Conservation (phyloP, 2,113 vertebrate species). For the Notarius quadriscutis region DNA sequence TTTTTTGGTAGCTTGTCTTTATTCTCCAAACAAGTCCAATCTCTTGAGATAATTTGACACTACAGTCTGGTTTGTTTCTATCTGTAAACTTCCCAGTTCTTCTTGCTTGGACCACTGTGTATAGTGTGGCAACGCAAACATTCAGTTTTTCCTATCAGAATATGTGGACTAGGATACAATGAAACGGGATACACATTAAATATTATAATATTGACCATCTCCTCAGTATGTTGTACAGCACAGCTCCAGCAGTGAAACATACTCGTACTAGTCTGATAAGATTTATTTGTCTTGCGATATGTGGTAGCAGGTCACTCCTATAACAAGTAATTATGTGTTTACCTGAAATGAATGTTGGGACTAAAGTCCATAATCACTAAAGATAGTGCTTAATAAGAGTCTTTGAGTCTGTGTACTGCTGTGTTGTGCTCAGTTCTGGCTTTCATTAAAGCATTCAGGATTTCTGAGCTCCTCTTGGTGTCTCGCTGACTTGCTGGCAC, state of each 20-base stretch:
- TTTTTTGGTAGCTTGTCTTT: constrained; percentile 15
- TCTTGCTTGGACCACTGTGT: background rate
- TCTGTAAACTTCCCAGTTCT: background rate
- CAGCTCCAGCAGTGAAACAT: background rate
- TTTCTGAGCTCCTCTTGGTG: constrained; percentile 78
- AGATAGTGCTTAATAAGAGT: background rate
- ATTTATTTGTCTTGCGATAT: background rate
- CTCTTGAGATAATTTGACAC: background rate
- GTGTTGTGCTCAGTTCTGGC: constrained; percentile 86
- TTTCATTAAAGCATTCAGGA: constrained; percentile 83
- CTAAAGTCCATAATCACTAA: background rate
- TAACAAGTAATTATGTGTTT: background rate
- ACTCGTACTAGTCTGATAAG: background rate
- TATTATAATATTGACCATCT: background rate
- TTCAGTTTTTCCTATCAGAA: background rate
- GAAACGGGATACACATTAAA: background rate
- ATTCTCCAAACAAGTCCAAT: constrained; percentile 41
- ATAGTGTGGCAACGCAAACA: background rate
- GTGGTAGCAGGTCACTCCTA: background rate
- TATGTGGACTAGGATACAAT: background rate
- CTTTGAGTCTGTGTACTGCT: constrained; percentile 69
- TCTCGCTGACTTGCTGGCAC: constrained; percentile 77
- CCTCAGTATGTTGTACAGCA: background rate
- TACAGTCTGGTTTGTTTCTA: background rate
- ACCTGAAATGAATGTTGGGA: background rate